phyloP scores from a whole-genome alignment of 2,113 vertebrate genomes.

The Turdus rufiventris region DNA sequence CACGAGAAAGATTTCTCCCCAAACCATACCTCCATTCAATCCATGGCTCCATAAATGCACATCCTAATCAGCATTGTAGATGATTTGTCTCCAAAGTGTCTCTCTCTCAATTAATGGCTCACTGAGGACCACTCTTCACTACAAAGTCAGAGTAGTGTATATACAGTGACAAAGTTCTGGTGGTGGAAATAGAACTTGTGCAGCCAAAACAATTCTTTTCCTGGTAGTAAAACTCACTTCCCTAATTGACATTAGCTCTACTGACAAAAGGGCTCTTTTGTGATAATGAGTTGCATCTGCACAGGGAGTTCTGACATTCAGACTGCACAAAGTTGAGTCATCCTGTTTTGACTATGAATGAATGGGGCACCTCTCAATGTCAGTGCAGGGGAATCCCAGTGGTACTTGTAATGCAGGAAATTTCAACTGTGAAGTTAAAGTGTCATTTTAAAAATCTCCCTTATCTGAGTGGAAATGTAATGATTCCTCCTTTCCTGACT shows the following conservation, averaged over 20 bases:
- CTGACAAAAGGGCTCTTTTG: background rate
- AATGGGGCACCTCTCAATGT: constrained; percentile 8
- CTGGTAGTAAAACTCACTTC: background rate
- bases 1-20: background rate
- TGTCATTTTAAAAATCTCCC: background rate
- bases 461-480: background rate
- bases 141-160: background rate
- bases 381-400: background rate
- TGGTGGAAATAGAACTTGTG: background rate
- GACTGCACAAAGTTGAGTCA: constrained; percentile 3
- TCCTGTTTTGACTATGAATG: constrained; percentile 19
- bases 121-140: background rate
- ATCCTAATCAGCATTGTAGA: background rate
- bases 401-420: constrained; percentile 22
- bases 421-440: background rate
- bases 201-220: background rate
- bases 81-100: background rate
- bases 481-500: background rate
- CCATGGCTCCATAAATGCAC: background rate
- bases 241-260: background rate
- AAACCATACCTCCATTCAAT: background rate
- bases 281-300: background rate
- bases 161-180: background rate
- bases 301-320: background rate
- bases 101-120: background rate